phyloP scores from a whole-genome alignment of 1,140 invertebrate genomes.

The Elysia chlorotica region DNA sequence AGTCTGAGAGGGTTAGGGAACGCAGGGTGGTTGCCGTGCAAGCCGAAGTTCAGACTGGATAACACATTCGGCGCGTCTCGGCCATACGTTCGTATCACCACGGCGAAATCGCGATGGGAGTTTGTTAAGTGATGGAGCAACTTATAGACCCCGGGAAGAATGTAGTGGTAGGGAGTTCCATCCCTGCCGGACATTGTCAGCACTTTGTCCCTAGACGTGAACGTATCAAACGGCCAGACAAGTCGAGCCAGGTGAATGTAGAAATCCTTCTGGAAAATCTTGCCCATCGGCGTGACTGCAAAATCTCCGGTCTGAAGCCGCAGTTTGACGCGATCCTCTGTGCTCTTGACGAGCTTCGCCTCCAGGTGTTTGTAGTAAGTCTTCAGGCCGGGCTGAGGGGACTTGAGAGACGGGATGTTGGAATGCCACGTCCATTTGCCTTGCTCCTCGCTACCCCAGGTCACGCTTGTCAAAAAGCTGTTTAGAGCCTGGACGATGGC shows the following conservation, averaged over 20 bases:
- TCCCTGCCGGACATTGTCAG: conserved; percentile 47
- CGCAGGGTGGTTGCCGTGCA: conserved; percentile 50
- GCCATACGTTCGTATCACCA: conserved; percentile 57
- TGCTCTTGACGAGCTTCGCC: conserved; percentile 44
- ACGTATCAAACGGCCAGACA: conserved; percentile 36
- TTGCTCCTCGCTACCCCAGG: conserved; percentile 46
- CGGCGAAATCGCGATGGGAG: conserved; percentile 46
- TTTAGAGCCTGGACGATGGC: conserved; percentile 52
- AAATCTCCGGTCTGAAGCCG: conserved; percentile 52
- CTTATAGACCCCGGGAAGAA: conserved; percentile 54
- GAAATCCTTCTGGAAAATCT: conserved; percentile 45
- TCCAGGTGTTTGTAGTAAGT: conserved; percentile 59
- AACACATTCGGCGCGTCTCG: conserved; percentile 55
- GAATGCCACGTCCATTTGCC: conserved; percentile 49
- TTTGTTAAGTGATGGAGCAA: conserved; percentile 44
- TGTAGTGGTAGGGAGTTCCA: conserved; percentile 55
- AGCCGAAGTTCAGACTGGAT: conserved; percentile 37
- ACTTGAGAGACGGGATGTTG: conserved; percentile 38
- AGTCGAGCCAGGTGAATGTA: conserved; percentile 40
- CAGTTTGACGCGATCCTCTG: conserved; percentile 40
- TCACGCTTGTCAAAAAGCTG: conserved; percentile 54
- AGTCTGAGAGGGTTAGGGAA: conserved; percentile 35
- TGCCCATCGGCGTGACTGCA: conserved; percentile 39
- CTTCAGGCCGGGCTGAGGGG: conserved; percentile 29
- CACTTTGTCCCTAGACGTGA: conserved; percentile 17